Evolutionary conservation across 37 sponge, comb jelly and placozoan species (phyloP).

Genomic region (Petrosia ficiformis): DNA sequence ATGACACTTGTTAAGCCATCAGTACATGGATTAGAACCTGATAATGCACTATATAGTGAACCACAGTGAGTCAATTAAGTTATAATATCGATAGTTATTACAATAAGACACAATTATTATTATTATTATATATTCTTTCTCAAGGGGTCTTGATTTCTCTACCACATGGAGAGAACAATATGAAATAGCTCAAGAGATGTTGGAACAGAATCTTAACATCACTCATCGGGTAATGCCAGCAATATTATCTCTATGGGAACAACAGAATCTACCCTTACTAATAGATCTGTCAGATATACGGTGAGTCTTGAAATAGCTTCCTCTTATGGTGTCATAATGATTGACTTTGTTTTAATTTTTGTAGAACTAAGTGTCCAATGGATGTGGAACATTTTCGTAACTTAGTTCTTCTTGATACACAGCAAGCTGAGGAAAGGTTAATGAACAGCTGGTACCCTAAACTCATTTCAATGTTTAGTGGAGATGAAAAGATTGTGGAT

Average conservation of each 20-base stretch:
- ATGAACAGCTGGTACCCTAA: slow-evolving; percentile 85
- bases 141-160: slow-evolving; percentile 91
- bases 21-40: slow-evolving; percentile 64
- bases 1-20: slow-evolving; percentile 74
- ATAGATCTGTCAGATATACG: slow-evolving; percentile 70
- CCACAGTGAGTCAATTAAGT: slow-evolving; percentile 39
- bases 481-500: slow-evolving; percentile 53
- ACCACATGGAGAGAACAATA: slow-evolving; percentile 84
- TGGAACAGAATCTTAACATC: slow-evolving; percentile 53
- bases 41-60: slow-evolving; percentile 47
- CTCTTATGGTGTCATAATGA: not conserved
- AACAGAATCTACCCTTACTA: slow-evolving; percentile 37
- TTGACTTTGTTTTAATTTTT: not conserved
- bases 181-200: slow-evolving; percentile 40
- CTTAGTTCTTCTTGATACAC: slow-evolving; percentile 64
- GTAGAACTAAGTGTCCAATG: slow-evolving; percentile 66
- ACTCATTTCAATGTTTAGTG: slow-evolving; percentile 79
- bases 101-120: not conserved
- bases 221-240: slow-evolving; percentile 81
- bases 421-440: slow-evolving; percentile 84
- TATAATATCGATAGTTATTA: not conserved
- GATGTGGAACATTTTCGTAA: slow-evolving; percentile 84
- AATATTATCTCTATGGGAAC: slow-evolving; percentile 76
- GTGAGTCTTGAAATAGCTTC: slow-evolving; percentile 17
- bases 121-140: not conserved